Percentiles rank a stretch among this genome's conserved stretches.
phyloP scores from a whole-genome alignment of 2,113 vertebrate genomes.

The Ceuthmochares aereus region DNA sequence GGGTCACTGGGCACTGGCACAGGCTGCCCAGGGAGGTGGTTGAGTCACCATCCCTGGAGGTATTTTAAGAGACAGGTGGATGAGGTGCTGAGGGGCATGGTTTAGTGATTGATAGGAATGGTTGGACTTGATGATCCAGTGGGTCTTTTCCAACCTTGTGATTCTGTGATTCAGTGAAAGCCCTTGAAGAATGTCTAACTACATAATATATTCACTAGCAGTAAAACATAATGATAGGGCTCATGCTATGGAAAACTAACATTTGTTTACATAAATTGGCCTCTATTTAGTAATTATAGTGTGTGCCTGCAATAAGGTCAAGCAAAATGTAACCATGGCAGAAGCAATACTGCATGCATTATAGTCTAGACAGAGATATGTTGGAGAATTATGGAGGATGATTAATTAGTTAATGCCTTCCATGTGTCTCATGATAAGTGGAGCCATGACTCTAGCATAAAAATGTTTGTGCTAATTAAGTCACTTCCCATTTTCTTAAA shows the following conservation, averaged over 20 bases:
- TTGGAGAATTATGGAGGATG: slow-evolving; percentile 22
- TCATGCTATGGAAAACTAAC: neutral
- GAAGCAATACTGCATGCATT: neutral
- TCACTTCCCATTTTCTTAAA: slow-evolving; percentile 19
- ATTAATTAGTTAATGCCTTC: slow-evolving; percentile 44
- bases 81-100: no score
- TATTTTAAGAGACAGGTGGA: no score
- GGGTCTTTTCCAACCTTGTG: no score
- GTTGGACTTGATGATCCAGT: no score
- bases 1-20: no score
- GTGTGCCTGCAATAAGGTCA: slow-evolving; percentile 62
- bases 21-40: no score
- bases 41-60: no score
- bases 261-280: slow-evolving; percentile 72
- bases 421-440: neutral
- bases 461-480: slow-evolving; percentile 15
- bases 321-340: slow-evolving; percentile 18
- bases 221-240: neutral
- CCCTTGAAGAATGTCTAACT: neutral
- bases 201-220: neutral
- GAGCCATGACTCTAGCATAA: neutral
- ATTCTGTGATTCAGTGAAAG: neutral
- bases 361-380: slow-evolving; percentile 39
- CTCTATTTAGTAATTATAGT: slow-evolving; percentile 65
- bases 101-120: no score